Percentiles rank a stretch among this genome's conserved stretches.
These are phyloP conservation scores for Ursus arctos DNA, from an alignment of 2,113 vertebrate genomes.

Conservation along the genomic window DNA sequence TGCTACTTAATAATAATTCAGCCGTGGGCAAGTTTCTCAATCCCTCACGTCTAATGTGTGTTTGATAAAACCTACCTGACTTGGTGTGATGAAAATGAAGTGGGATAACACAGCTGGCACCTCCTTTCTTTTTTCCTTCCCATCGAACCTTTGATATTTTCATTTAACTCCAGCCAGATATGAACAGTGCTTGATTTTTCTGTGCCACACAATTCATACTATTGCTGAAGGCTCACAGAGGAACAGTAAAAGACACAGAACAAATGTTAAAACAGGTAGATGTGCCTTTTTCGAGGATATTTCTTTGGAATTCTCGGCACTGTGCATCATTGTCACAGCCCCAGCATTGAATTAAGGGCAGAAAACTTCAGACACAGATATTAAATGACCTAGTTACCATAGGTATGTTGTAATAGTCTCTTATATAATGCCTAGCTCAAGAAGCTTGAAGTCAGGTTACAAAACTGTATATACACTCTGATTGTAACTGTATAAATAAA, in stretches of 20 bases:
- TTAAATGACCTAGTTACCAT: conserved; percentile 63
- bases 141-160: background rate
- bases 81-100: conserved; percentile 5
- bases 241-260: conserved; percentile 12
- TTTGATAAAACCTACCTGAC: background rate
- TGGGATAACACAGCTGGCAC: background rate
- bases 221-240: background rate
- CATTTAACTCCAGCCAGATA: background rate
- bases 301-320: conserved; percentile 39
- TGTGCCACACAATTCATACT: background rate
- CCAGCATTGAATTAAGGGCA: conserved; percentile 40
- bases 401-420: background rate
- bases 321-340: background rate
- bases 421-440: conserved; percentile 13
- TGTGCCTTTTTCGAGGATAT: conserved; percentile 19
- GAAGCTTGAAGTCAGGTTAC: conserved; percentile 29
- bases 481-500: conserved; percentile 21
- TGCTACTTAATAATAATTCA: background rate
- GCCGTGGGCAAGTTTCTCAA: background rate
- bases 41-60: background rate
- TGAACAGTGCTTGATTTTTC: background rate
- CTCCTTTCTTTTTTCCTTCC: background rate
- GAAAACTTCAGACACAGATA: conserved; percentile 46
- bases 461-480: background rate
- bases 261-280: conserved; percentile 40